Evolutionary conservation across 1,140 invertebrate genomes (phyloP).

Genomic region (Phymastichus coffea): DNA sequence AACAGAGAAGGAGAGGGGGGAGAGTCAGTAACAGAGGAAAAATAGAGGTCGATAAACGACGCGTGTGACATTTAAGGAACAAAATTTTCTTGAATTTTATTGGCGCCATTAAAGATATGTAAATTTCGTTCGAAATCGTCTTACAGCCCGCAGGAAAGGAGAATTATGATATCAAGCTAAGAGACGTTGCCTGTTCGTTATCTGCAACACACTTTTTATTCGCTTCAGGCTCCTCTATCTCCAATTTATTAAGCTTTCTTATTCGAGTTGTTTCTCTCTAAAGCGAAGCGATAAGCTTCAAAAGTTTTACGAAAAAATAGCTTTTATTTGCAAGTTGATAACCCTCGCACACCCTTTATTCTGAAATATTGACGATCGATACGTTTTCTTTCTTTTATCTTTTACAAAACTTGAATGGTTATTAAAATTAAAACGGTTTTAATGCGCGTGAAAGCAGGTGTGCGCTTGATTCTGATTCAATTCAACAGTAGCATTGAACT

Average conservation of each 20-base stretch:
- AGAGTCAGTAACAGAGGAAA: not conserved
- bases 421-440: no score
- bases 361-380: no score
- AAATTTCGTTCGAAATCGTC: not conserved
- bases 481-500: no score
- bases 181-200: not conserved
- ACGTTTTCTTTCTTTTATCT: no score
- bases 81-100: slow-evolving; percentile 19
- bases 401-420: no score
- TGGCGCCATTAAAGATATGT: slow-evolving; percentile 10
- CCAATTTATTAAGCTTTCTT: slow-evolving; percentile 9
- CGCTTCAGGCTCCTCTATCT: not conserved
- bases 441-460: slow-evolving; percentile 37
- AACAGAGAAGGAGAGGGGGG: not conserved
- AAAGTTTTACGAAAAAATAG: not conserved
- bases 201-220: slow-evolving; percentile 5
- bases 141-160: no score
- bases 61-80: slow-evolving; percentile 7
- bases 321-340: no score
- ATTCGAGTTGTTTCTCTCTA: no score
- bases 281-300: not conserved
- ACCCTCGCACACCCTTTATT: no score
- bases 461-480: slow-evolving; percentile 30
- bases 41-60: not conserved
- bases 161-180: slow-evolving; percentile 4